Percentiles rank a stretch among this genome's conserved stretches.
Conservation (phyloP, 2,113 vertebrate species). For the Suricata suricatta region DNA sequence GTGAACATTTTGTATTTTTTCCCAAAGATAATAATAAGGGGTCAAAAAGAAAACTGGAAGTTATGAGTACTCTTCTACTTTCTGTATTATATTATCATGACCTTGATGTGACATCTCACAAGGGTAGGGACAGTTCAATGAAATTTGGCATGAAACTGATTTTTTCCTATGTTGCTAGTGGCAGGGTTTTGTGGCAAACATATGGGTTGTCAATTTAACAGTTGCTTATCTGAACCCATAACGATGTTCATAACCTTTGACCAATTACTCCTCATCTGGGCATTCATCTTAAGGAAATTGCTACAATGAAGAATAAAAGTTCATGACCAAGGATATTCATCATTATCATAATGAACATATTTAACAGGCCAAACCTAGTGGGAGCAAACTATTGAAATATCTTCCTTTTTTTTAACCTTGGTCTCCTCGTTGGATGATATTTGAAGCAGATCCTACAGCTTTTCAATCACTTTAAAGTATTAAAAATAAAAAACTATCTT, state of each 20-base stretch:
- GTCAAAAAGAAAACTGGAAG: not conserved
- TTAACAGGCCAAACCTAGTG: slow-evolving; percentile 12
- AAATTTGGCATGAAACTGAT: not conserved
- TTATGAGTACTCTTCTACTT: not conserved
- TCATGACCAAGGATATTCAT: not conserved
- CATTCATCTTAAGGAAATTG: slow-evolving; percentile 33
- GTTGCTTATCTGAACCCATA: not conserved
- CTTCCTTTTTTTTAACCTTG: slow-evolving; percentile 12
- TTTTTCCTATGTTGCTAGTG: not conserved
- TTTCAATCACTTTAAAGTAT: slow-evolving; percentile 52
- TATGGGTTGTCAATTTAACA: not conserved
- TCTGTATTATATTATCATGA: not conserved
- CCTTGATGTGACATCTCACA: not conserved
- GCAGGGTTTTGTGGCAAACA: not conserved
- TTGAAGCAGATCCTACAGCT: slow-evolving; percentile 25
- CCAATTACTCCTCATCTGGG: not conserved
- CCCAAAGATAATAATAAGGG: not conserved
- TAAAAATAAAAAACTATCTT: slow-evolving; percentile 59
- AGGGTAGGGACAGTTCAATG: not conserved
- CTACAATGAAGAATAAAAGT: not conserved
- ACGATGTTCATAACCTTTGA: not conserved
- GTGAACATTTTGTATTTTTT: not conserved
- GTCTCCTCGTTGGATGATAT: slow-evolving; percentile 22
- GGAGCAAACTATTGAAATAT: slow-evolving; percentile 42
- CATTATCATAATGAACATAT: not conserved